Conservation (phyloP, 2,888 invertebrate genomes). For the Ethmia dodecea region DNA sequence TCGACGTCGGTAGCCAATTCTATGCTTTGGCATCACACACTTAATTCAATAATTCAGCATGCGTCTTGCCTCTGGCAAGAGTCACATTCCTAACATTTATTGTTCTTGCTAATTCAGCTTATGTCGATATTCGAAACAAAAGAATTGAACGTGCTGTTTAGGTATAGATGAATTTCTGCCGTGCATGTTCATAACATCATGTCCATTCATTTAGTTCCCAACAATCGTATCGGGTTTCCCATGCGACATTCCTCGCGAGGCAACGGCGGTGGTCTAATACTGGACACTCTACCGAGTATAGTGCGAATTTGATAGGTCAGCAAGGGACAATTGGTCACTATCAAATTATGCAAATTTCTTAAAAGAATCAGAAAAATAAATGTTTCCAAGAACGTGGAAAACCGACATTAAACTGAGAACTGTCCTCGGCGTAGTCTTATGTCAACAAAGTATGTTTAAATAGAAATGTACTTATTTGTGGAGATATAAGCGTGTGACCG, state of each 20-base stretch:
- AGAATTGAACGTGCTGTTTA: conserved; percentile 27
- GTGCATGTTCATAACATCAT: background rate
- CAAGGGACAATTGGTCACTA: background rate
- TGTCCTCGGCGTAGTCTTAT: conserved; percentile 23
- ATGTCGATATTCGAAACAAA: conserved; percentile 14
- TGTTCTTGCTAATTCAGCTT: conserved; percentile 19
- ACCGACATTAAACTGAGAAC: conserved; percentile 13
- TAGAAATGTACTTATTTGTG: conserved; percentile 33
- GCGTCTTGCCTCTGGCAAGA: conserved; percentile 30
- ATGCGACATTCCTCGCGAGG: conserved; percentile 44
- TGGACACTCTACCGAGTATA: too few relatives aligned
- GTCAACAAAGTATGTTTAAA: conserved; percentile 48
- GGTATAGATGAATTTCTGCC: conserved; percentile 18
- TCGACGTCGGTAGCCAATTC: conserved; percentile 22
- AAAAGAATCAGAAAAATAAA: background rate
- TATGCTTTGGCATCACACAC: conserved; percentile 28
- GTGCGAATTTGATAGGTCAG: background rate
- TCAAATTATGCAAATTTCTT: background rate
- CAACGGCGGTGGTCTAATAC: conserved; percentile 37
- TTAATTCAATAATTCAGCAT: conserved; percentile 33
- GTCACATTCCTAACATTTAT: conserved; percentile 33
- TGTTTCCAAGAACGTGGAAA: conserved; percentile 6
- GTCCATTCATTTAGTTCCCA: conserved; percentile 24
- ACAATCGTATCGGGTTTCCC: conserved; percentile 43
- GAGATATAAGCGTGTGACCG: conserved; percentile 49